These are phyloP conservation scores for Chesias legatella DNA, from an alignment of 2,888 invertebrate genomes.

Conservation along the genomic window DNA sequence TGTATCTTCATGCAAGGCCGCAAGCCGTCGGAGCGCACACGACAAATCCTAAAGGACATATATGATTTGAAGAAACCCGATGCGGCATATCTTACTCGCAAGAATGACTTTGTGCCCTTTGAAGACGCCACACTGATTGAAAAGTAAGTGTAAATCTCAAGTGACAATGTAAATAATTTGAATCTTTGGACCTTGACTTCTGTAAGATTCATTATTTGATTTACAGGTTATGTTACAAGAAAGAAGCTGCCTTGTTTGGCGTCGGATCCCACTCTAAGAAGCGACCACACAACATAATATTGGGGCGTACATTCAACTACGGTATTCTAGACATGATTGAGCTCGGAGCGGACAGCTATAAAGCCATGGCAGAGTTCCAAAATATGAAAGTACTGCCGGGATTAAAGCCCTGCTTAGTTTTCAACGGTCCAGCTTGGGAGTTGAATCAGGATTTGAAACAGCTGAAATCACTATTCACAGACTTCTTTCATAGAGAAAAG, in stretches of 20 bases:
- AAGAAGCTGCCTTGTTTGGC: slow-evolving; percentile 93
- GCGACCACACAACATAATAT: slow-evolving; percentile 93
- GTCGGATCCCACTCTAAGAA: slow-evolving; percentile 97
- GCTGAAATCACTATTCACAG: slow-evolving; percentile 92
- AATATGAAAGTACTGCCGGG: slow-evolving; percentile 89
- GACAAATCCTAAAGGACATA: slow-evolving; percentile 90
- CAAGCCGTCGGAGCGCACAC: slow-evolving; percentile 86
- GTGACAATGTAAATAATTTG: neutral
- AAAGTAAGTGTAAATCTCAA: slow-evolving; percentile 64
- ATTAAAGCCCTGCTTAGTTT: slow-evolving; percentile 94
- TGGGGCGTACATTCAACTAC: slow-evolving; percentile 94
- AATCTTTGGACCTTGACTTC: too few relatives aligned
- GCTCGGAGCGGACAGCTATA: slow-evolving; percentile 92
- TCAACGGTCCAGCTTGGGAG: slow-evolving; percentile 95
- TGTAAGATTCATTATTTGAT: slow-evolving; percentile 1
- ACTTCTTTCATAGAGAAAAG: slow-evolving; percentile 94
- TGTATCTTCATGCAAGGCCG: slow-evolving; percentile 92
- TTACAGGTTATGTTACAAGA: slow-evolving; percentile 85
- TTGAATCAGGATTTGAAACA: slow-evolving; percentile 88
- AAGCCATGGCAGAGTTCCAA: slow-evolving; percentile 88
- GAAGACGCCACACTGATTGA: slow-evolving; percentile 93
- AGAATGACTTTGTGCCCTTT: slow-evolving; percentile 95
- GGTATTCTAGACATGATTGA: slow-evolving; percentile 97
- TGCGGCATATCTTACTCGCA: slow-evolving; percentile 86
- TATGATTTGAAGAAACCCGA: slow-evolving; percentile 93